phyloP scores from a whole-genome alignment of 64 coral and sea anemone genomes.

The Stichodactyla helianthus region DNA sequence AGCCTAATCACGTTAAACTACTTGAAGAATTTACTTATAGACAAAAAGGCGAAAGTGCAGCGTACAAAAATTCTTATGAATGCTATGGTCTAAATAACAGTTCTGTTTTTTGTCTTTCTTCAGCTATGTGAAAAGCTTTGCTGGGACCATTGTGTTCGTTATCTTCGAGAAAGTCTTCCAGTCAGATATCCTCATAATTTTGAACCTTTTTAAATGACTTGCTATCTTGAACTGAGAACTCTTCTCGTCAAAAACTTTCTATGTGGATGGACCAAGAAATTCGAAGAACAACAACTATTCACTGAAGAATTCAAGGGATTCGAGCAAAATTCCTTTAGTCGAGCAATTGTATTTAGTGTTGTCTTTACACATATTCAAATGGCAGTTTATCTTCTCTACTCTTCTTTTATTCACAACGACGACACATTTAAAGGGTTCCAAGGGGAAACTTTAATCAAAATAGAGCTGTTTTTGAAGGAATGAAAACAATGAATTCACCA shows the following conservation, averaged over 20 bases:
- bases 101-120: neutral
- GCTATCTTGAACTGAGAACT: neutral
- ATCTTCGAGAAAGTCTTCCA: constrained; percentile 32
- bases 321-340: neutral
- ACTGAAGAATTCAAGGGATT: neutral
- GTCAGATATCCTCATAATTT: constrained; percentile 55
- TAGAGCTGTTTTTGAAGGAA: too few relatives aligned
- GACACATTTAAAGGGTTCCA: too few relatives aligned
- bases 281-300: neutral
- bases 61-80: too few relatives aligned
- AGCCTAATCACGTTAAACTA: too few relatives aligned
- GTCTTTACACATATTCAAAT: too few relatives aligned
- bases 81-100: too few relatives aligned
- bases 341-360: neutral
- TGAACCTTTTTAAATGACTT: constrained; percentile 52
- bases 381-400: too few relatives aligned
- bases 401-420: too few relatives aligned
- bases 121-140: constrained; percentile 64
- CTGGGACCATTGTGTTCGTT: constrained; percentile 47
- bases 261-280: neutral
- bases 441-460: too few relatives aligned
- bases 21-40: too few relatives aligned
- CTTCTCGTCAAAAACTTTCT: neutral
- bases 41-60: too few relatives aligned
- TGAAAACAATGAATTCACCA: too few relatives aligned